Base-by-base conservation (phyloP, 2,797 vertebrate genomes). In the Synaphobranchus kaupii region DNA sequence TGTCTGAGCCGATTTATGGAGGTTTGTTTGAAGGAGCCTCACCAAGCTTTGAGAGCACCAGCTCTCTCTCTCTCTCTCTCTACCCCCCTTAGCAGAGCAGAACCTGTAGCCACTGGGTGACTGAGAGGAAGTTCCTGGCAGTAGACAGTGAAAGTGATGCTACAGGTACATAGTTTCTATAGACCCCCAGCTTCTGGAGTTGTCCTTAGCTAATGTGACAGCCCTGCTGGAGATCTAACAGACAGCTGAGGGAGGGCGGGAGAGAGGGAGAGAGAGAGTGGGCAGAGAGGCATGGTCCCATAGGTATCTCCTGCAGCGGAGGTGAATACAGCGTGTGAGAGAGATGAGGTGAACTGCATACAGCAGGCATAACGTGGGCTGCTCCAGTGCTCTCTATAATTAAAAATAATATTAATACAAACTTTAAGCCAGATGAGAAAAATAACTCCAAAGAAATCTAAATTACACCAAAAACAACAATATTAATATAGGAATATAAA, bases 321-420 rank as follows among this genome's bases (percentile, higher is more conserved):
- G 47, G 78, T 48, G 78, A n/a, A 76, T 17, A 17, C 31, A 76
- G 73, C 34, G 20, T 44, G 39, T 50, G 78, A 47, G 20, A 48
- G 78, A 25, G 44, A n/a, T 3, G 22, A 81, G 20, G 20, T 47
- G 22, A 25, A 78, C 13, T 20, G 73, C 34, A 44, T 22, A 78
- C 73, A 78, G 39, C 8, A 78, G 73, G 34, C 73, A 78, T 39
- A 44, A 47, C 34, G 39, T 44, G 39, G 73, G 34, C 47, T 22
- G 39, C 39, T 76, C 12, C 71, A 68, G 22, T 68, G 66, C n/a
- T 39, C 39, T 48, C 63, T 48, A 81, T 47, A 52, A 88, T 81
- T 84, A 90, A 93, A 95, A 92, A 94, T 92, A 92, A 93, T 95
- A 93, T 92, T 86, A 86, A 80, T 73, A 58, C 2, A 52, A 28